Conservation (phyloP, 2,113 vertebrate species). For the Indri indri region DNA sequence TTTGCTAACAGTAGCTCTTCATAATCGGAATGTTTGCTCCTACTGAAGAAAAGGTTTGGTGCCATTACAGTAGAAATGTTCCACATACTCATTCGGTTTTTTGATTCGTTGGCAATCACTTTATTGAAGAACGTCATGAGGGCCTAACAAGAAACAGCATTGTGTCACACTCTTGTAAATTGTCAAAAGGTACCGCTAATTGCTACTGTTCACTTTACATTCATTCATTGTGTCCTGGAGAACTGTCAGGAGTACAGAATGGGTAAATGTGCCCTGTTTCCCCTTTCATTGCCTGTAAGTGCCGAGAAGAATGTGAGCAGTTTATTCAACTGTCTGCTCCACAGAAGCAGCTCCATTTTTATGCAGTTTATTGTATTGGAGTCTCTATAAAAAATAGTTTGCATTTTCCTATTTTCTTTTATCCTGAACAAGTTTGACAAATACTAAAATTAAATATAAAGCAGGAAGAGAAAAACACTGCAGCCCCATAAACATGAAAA, state of each 20-base stretch:
- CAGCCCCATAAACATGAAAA: constrained; percentile 1
- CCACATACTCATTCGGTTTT: constrained; percentile 97
- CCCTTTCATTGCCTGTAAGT: neutral
- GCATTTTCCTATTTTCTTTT: constrained; percentile 11
- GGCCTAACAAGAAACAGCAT: constrained; percentile 83
- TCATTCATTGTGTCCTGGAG: neutral
- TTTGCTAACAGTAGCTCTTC: constrained; percentile 92
- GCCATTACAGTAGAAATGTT: constrained; percentile 98
- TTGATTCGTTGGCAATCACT: constrained; percentile 93
- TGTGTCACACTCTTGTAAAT: neutral
- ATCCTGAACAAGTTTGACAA: constrained; percentile 17
- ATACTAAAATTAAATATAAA: constrained; percentile 51
- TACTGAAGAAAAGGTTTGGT: constrained; percentile 93
- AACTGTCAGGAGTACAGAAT: neutral
- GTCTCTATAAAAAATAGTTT: neutral
- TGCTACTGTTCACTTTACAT: neutral
- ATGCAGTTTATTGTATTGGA: neutral
- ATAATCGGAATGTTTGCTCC: constrained; percentile 87
- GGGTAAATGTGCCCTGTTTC: neutral
- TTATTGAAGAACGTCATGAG: constrained; percentile 93
- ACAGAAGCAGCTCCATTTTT: neutral
- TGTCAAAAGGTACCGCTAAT: neutral
- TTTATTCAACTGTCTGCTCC: neutral
- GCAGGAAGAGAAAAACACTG: neutral
- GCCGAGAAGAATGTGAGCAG: neutral